Conservation (phyloP, 2,113 vertebrate genomes). For the Numenius arquata region DNA sequence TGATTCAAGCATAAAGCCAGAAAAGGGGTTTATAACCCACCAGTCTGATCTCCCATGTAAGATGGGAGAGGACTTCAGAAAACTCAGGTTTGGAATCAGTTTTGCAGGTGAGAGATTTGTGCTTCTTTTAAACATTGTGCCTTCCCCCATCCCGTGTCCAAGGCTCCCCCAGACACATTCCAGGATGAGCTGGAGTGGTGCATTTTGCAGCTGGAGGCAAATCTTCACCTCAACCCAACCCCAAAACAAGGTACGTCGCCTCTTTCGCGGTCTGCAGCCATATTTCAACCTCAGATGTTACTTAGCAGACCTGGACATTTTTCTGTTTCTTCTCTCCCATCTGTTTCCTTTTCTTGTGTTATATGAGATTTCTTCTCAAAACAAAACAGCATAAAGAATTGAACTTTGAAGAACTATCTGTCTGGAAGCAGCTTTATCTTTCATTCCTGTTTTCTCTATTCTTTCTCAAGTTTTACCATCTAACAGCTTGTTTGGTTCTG, state of each 20-base stretch:
- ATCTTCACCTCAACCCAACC: neutral
- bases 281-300: neutral
- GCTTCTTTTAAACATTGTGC: neutral
- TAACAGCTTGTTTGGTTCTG: neutral
- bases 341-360: neutral
- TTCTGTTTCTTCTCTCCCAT: neutral
- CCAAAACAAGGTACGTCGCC: constrained; percentile 6
- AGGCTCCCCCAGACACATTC: neutral
- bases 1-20: neutral
- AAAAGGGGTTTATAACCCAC: neutral
- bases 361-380: neutral
- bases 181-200: constrained; percentile 59
- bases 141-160: neutral
- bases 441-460: neutral
- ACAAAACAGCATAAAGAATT: neutral
- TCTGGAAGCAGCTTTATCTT: neutral
- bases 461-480: neutral
- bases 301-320: neutral
- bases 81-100: neutral
- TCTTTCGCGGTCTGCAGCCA: neutral
- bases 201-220: constrained; percentile 38
- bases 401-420: neutral
- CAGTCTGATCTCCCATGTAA: neutral
- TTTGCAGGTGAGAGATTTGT: neutral
- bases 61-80: neutral